Evolutionary conservation across 2,113 vertebrate species (phyloP).

Genomic region (Poeciliopsis prolifica): DNA sequence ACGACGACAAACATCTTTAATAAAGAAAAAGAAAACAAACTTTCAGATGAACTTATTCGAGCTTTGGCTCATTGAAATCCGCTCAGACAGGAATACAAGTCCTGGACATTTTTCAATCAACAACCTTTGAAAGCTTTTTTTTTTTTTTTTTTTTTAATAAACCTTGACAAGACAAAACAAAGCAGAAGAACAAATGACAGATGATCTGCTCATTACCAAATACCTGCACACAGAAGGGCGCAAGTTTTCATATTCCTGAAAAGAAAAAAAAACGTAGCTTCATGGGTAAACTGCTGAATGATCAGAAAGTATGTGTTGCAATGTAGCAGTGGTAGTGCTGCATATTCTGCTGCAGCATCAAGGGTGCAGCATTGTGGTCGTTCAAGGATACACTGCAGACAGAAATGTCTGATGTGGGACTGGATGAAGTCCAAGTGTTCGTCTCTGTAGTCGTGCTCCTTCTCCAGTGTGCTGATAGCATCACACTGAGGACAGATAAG

Average conservation of each 20-base stretch:
- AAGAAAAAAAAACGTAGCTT: neutral
- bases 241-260: neutral
- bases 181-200: constrained; percentile 15
- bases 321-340: neutral
- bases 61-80: neutral
- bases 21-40: neutral
- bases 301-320: neutral
- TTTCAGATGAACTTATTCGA: neutral
- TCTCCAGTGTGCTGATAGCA: constrained; percentile 95
- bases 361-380: neutral
- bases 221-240: neutral
- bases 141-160: neutral
- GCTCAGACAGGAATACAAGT: neutral
- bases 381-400: constrained; percentile 98
- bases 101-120: neutral
- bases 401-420: constrained; percentile 94
- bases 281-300: neutral
- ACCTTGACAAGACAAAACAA: constrained; percentile 2
- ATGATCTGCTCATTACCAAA: constrained; percentile 6
- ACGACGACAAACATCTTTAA: neutral
- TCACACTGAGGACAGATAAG: constrained; percentile 86
- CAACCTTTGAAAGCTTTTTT: neutral
- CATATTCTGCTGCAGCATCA: neutral
- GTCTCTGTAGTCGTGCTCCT: constrained; percentile 98
- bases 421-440: constrained; percentile 99